Base-by-base conservation (phyloP, 2,888 invertebrate species). In the Amiota minor region DNA sequence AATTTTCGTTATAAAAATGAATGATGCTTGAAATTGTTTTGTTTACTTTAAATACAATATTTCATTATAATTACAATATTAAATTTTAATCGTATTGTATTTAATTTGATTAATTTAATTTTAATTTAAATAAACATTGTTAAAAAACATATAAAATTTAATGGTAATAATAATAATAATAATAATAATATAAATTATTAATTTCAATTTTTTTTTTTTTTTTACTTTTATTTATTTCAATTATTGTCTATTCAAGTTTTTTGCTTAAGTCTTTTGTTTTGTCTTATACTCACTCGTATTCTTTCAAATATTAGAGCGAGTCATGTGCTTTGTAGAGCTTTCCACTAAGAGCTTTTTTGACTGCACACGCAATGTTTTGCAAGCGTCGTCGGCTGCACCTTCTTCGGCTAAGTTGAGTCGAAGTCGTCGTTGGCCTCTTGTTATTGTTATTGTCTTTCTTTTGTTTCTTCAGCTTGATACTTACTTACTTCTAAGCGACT, bases 341-440 rank as follows among this genome's bases (percentile, higher is more conserved):
- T 11, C 18, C 10, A 61, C 20, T 49, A 68, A 70, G 70, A 61
- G 35, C 35, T 35, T 35, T 35, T 8, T 35, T 35, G 35, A 35
- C 2, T 35, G 35, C 35, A 35, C 6, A 35, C 35, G 35, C 35
- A 35, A 35, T 62, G 35, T 45, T 55, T 50, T 69, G 55, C 67
- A 50, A 50, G 14, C 50, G 71, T 61, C 76, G 76, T 76, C 73
- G 50, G 62, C 50, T 65, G 20, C 46, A 61, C 71, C 71, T 46
- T 68, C 68, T 62, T 72, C 35, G 49, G 61, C 75, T 75, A 35
- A 35, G 35, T 35, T 8, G 55, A 56, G 53, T 75, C 23, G 49
- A 56, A 47, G 45, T 65, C 69, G 68, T n/a, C 8, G 35, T 9
- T 56, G 59, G n/a, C n/a, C n/a, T n/a, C n/a, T n/a, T n/a, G n/a